Evolutionary conservation across 2,113 vertebrate genomes (phyloP).

Genomic region (Python bivittatus): DNA sequence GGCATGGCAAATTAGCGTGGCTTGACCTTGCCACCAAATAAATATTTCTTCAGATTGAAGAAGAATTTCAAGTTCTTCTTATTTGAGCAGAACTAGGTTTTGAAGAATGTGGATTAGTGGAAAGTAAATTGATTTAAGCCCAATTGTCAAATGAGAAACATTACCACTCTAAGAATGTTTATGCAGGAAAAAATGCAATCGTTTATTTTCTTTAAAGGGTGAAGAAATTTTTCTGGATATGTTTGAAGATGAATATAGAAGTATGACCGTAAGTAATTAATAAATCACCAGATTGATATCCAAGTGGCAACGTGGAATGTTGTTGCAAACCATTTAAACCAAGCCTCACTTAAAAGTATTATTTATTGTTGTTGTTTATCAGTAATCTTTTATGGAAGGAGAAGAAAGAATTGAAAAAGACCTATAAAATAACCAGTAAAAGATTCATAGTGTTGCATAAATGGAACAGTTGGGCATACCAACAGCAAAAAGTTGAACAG

Average conservation of each 20-base stretch:
- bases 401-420: not conserved
- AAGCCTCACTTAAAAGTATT: not conserved
- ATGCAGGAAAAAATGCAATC: slow-evolving; percentile 11
- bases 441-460: not conserved
- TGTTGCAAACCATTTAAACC: not conserved
- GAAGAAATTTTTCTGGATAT: slow-evolving; percentile 99
- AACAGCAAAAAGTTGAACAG: not conserved
- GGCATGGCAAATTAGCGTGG: not conserved
- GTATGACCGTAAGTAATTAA: slow-evolving; percentile 87
- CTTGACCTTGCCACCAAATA: not conserved
- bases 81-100: slow-evolving; percentile 17
- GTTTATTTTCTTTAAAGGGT: slow-evolving; percentile 76
- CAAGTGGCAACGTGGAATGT: not conserved
- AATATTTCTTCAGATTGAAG: not conserved
- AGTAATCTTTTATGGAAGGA: not conserved
- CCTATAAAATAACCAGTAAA: not conserved
- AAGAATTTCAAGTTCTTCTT: not conserved
- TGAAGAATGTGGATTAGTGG: not conserved
- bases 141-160: slow-evolving; percentile 30
- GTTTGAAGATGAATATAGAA: slow-evolving; percentile 98
- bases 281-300: not conserved
- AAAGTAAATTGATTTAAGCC: slow-evolving; percentile 42
- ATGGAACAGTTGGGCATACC: not conserved
- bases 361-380: not conserved
- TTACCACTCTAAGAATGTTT: not conserved